Percentiles rank a stretch among this genome's conserved stretches.
These are phyloP conservation scores for Phragmatobia fuliginosa DNA, from an alignment of 2,888 invertebrate species.

Conservation along the genomic window DNA sequence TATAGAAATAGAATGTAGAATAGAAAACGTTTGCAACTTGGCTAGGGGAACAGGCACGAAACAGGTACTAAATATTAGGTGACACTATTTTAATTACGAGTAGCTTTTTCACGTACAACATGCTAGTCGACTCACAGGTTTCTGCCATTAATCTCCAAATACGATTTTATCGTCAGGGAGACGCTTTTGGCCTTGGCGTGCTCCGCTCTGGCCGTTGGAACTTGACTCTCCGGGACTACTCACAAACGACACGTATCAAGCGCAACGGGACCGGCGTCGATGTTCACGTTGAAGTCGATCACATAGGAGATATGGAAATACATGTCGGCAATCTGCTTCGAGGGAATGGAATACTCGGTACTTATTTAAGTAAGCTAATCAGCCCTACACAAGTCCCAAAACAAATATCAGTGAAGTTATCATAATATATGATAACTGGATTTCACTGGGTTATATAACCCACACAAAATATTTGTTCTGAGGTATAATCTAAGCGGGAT, in stretches of 20 bases:
- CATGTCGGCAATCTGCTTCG: conserved; percentile 91
- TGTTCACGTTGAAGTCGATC: conserved; percentile 91
- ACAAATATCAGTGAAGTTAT: neutral
- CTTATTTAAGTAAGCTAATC: conserved; percentile 36
- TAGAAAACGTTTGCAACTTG: no score
- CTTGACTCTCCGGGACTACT: conserved; percentile 90
- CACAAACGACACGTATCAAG: conserved; percentile 89
- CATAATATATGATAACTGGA: neutral
- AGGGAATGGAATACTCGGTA: conserved; percentile 89
- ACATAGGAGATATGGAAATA: conserved; percentile 91
- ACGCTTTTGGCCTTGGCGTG: conserved; percentile 87
- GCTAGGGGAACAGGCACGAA: no score
- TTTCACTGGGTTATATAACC: no score
- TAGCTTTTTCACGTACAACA: neutral
- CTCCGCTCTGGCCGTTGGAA: conserved; percentile 91
- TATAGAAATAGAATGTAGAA: no score
- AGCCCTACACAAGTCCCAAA: neutral
- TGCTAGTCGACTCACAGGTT: neutral
- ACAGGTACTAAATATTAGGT: no score
- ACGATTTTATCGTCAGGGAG: conserved; percentile 70
- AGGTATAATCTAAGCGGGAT: no score
- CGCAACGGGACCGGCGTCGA: conserved; percentile 80
- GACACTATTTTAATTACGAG: no score
- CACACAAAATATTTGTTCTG: no score
- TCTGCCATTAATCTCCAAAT: neutral